Conservation (phyloP, 2,113 vertebrate species). For the Salvator merianae region DNA sequence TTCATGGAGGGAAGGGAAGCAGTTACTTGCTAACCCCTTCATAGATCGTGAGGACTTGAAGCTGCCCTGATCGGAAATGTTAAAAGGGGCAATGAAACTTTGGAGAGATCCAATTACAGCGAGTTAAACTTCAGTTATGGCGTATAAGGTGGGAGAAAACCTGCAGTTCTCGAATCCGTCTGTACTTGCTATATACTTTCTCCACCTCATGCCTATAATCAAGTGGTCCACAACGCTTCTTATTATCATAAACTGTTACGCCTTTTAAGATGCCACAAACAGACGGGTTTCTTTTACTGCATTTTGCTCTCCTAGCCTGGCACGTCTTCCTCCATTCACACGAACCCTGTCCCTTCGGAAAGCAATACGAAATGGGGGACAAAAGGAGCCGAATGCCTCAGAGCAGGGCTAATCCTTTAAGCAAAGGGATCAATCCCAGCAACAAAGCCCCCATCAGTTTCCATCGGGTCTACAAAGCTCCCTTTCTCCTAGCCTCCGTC, state of each 20-base stretch:
- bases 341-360: background rate
- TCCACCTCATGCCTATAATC: background rate
- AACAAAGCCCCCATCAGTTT: constrained; percentile 37
- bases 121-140: no score
- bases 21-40: background rate
- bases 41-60: background rate
- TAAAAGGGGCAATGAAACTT: background rate
- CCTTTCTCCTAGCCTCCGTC: constrained; percentile 15
- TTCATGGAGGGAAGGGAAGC: background rate
- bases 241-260: background rate
- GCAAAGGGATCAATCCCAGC: constrained; percentile 34
- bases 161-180: background rate
- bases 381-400: background rate
- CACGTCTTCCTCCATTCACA: background rate
- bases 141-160: no score
- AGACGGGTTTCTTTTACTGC: background rate
- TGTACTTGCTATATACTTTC: background rate
- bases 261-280: background rate
- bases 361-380: background rate
- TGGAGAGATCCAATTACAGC: background rate
- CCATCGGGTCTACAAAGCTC: constrained; percentile 47
- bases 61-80: background rate
- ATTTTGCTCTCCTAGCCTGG: background rate
- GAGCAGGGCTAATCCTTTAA: constrained; percentile 30
- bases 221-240: background rate